Percentiles rank a stretch among this genome's conserved stretches.
These are phyloP conservation scores for Rhinopithecus roxellana DNA, from an alignment of 2,113 vertebrate species.

Conservation along the genomic window DNA sequence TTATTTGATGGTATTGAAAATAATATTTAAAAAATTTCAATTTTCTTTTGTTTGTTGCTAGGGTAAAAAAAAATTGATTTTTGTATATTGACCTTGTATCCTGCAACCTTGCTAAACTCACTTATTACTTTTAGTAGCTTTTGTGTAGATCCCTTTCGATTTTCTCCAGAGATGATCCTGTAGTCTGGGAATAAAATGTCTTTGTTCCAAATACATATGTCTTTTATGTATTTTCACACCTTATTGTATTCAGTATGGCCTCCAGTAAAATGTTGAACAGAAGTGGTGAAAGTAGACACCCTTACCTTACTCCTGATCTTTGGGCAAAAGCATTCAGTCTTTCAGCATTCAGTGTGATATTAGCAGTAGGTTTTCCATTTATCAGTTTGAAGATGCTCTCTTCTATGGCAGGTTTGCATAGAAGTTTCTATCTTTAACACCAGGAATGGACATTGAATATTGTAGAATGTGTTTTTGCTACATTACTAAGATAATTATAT, in stretches of 20 bases:
- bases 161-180: not conserved
- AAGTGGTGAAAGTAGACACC: not conserved
- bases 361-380: not conserved
- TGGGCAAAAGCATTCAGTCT: not conserved
- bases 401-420: not conserved
- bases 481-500: not conserved
- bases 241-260: not conserved
- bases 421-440: not conserved
- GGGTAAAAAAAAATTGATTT: not conserved
- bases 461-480: not conserved
- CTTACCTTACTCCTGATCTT: not conserved
- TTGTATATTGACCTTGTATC: slow-evolving; percentile 11
- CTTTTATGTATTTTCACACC: not conserved
- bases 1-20: slow-evolving; percentile 22
- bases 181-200: not conserved
- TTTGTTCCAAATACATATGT: not conserved
- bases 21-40: not conserved
- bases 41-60: slow-evolving; percentile 40
- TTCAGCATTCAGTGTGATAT: not conserved
- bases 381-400: not conserved
- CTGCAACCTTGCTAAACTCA: not conserved
- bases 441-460: not conserved
- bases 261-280: not conserved
- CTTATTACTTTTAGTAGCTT: not conserved
- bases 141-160: not conserved